phyloP scores from a whole-genome alignment of 2,113 vertebrate genomes.

The Melanotaenia duboulayi region DNA sequence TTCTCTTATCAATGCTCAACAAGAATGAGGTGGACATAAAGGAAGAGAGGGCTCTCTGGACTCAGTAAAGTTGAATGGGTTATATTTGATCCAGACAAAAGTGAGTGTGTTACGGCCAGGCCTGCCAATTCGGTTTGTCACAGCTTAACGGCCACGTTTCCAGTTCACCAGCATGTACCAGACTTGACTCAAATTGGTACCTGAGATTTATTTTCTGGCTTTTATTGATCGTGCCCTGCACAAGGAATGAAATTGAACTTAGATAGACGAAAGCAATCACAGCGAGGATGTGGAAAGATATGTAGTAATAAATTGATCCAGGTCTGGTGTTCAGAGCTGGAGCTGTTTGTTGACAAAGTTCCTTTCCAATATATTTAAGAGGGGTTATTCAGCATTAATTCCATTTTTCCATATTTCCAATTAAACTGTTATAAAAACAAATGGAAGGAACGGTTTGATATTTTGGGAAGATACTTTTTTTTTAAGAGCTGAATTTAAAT shows the following conservation, averaged over 20 bases:
- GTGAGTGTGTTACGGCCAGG: constrained; percentile 28
- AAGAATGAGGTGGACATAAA: background rate
- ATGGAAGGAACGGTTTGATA: background rate
- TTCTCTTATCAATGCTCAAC: constrained; percentile 10
- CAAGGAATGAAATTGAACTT: constrained; percentile 11
- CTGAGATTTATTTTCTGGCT: constrained; percentile 45
- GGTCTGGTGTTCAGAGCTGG: constrained; percentile 39
- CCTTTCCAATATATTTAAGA: background rate
- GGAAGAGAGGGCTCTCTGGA: constrained; percentile 45
- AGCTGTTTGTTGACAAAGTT: constrained; percentile 57
- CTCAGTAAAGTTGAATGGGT: background rate
- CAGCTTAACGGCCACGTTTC: constrained; percentile 65
- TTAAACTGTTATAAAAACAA: background rate
- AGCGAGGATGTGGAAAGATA: constrained; percentile 28
- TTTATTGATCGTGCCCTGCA: constrained; percentile 39
- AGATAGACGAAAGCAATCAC: constrained; percentile 39
- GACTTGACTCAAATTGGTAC: constrained; percentile 35
- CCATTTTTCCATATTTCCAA: background rate
- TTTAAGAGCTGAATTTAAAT: no score
- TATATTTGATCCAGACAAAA: background rate
- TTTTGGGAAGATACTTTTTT: background rate
- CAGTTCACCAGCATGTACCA: constrained; percentile 42
- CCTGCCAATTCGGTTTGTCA: constrained; percentile 36
- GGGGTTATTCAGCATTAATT: background rate
- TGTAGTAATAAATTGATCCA: constrained; percentile 24